Base-by-base conservation (phyloP, 1,140 invertebrate species). In the Drosophila nikananu region DNA sequence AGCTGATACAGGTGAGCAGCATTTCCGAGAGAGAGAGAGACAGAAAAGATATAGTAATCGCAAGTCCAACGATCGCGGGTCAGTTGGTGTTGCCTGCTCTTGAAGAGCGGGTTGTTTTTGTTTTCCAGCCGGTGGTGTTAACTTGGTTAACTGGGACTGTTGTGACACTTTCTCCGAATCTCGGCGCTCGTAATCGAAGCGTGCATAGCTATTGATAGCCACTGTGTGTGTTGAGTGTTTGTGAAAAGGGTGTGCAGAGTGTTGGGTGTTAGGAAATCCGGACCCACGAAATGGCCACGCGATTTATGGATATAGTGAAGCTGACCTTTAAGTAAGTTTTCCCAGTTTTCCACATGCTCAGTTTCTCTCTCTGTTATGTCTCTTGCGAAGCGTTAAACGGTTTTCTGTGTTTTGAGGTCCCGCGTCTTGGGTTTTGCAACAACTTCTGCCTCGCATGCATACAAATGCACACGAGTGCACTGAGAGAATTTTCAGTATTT, bases 281-380 rank as follows among this genome's bases (percentile, higher is more conserved):
- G 17, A 25, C 15, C 30, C 44, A 10, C 30, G 61, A 65, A 58
- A 90, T 90, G 86, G 57, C 86, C 8, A 63, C 77, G 25, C 86
- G 86, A 19, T 82, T 84, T 37, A 58, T 90, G 70, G 86, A 90
- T 90, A 73, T 90, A 52, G 30, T 89, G 7, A 90, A 84, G 62
- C 75, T 89, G 63, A 90, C 81, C 86, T 90, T 89, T 77, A 89
- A 90, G 86, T 89, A 76, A 81, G 86, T 89, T 77, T 78, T 66
- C 48, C 59, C 42, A 19, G 41, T 44, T 42, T 67, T 68, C 35
- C 61, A 64, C 49, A 21, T 39, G 30, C 13, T 21, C 25, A 7
- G 32, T 35, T 23, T 52, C 9, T 21, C 15, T 21, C 6, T 25
- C 27, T 49, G 17, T 5, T 13, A 21, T 17, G 23, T 51, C 39